Base-by-base conservation (phyloP, 2,888 invertebrate genomes). In the Pollenia labialis region DNA sequence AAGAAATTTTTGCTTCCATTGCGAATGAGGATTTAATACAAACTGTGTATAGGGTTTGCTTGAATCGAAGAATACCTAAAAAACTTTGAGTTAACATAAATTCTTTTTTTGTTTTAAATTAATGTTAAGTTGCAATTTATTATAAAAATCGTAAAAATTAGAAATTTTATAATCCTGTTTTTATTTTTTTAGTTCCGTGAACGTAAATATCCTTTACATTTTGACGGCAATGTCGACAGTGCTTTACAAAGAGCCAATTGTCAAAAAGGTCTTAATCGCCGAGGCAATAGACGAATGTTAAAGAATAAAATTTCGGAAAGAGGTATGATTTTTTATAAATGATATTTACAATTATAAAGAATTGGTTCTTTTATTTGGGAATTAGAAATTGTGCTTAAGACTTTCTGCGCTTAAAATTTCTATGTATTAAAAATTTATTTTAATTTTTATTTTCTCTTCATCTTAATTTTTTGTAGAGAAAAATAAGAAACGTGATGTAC, bases 401-500 rank as follows among this genome's bases (percentile, higher is more conserved):
- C 32, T 32, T 32, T 32, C 6, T 32, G 4, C 6, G 32, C 32
- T 32, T 32, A 32, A 6, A 32, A 32, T 32, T 32, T 32, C 32
- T 32, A 32, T 6, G 14, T 60, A 60, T 1, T 40, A 7, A 60
- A 40, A 40, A 40, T 60, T 3, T 40, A 18, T 32, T 6, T 0
- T 14, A 40, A 4, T 8, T 60, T 60, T 58, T 23, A 4, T 56
- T n/a, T 14, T 46, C 11, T 71, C 50, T 68, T 10, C 10, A 58
- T 72, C 58, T 69, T 50, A 32, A 14, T 32, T 88, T 90, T 46
- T 7, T 14, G 4, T 14, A 93, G 93, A 93, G 87, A 93, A 93
- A 90, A 93, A 91, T 89, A 93, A 93, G 89, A 93, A 93, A 88
- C 93, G 93, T 68, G 93, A 93, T 87, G 93, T 93, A 40, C 92